Conservation (phyloP, 1,140 invertebrate genomes). For the Sitobion miscanthi region DNA sequence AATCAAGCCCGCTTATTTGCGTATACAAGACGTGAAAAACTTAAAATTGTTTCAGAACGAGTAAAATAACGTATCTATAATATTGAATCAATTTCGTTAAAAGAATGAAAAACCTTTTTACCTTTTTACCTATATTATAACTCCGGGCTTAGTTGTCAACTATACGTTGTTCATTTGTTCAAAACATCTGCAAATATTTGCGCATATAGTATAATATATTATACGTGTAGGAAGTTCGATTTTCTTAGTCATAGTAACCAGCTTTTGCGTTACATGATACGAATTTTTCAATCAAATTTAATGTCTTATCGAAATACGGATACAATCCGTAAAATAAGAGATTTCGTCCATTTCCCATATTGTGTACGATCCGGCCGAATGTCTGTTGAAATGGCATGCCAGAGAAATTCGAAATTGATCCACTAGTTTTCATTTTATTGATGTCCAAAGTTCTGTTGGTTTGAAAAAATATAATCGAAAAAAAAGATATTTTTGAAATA, state of each 20-base stretch:
- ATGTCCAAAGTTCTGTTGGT: background rate
- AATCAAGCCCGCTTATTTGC: too few species aligned
- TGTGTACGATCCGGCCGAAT: background rate
- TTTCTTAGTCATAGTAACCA: background rate
- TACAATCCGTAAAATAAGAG: background rate
- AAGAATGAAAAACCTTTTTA: background rate
- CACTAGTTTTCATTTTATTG: background rate
- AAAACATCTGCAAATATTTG: background rate
- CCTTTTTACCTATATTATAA: background rate
- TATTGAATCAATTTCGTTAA: too few species aligned
- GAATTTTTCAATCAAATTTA: slow-evolving; percentile 1
- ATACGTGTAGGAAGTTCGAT: background rate
- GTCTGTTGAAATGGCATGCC: background rate
- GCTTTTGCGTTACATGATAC: background rate
- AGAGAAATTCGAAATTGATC: background rate
- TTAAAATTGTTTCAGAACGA: too few species aligned
- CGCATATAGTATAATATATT: background rate
- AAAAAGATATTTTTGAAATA: background rate
- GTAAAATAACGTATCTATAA: too few species aligned
- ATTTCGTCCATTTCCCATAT: background rate
- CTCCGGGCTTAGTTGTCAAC: background rate
- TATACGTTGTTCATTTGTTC: background rate
- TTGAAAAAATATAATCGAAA: background rate
- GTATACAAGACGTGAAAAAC: too few species aligned
- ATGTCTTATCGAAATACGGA: background rate